Percentiles rank a stretch among this genome's conserved stretches.
phyloP scores from a whole-genome alignment of 2,113 vertebrate genomes.

The Hemicordylus capensis region DNA sequence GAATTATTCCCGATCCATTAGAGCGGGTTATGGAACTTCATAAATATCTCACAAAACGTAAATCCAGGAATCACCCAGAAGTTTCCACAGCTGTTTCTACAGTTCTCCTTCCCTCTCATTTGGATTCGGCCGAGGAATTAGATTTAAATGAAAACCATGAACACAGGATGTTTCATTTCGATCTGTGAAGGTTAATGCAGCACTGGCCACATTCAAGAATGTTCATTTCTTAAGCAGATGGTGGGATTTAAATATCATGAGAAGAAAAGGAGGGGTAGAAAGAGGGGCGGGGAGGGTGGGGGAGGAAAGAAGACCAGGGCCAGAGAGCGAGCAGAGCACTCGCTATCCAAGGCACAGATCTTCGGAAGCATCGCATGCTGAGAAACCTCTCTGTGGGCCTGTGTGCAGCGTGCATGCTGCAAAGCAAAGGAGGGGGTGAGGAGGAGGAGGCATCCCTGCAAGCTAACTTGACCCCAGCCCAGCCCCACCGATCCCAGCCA shows the following conservation, averaged over 20 bases:
- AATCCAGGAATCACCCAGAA: constrained; percentile 51
- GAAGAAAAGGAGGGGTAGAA: constrained; percentile 8
- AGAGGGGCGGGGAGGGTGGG: background rate
- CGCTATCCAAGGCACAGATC: background rate
- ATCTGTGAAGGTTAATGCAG: constrained; percentile 37
- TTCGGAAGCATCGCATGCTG: background rate
- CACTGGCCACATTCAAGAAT: constrained; percentile 24
- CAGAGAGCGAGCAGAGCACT: background rate
- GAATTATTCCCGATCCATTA: constrained; percentile 39
- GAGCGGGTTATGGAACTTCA: constrained; percentile 24
- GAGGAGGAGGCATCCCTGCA: background rate
- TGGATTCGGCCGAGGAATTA: constrained; percentile 34
- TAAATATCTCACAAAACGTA: constrained; percentile 46
- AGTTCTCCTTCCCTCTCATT: constrained; percentile 23
- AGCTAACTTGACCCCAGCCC: background rate
- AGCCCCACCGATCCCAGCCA: background rate
- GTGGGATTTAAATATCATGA: constrained; percentile 23
- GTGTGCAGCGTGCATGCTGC: background rate
- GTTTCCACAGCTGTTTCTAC: constrained; percentile 47
- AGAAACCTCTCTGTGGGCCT: background rate
- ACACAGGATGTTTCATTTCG: constrained; percentile 5
- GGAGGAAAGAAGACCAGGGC: background rate
- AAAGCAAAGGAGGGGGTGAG: background rate
- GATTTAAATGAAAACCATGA: constrained; percentile 45
- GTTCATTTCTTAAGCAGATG: constrained; percentile 35